Conservation (phyloP, 1,140 invertebrate species). For the Nasonia longicornis region DNA sequence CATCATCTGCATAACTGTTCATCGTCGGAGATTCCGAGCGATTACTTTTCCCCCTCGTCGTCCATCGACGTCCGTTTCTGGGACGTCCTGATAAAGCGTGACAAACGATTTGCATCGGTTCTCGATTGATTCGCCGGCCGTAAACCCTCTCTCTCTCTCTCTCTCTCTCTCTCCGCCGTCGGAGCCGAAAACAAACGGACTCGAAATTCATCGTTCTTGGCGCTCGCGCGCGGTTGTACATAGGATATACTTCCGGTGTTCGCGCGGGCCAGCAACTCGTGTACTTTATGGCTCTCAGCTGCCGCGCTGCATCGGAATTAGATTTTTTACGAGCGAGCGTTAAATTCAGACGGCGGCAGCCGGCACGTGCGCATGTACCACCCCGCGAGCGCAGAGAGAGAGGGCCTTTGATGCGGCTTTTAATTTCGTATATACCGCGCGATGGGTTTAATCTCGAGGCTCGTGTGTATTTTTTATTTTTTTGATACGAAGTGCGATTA, state of each 20-base stretch:
- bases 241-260: neutral
- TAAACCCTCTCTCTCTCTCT: neutral
- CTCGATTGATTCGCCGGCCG: slow-evolving; percentile 20
- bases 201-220: too few species aligned
- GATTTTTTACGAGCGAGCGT: slow-evolving; percentile 40
- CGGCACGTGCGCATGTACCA: neutral
- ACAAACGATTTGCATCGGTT: slow-evolving; percentile 16
- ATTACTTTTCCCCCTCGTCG: neutral
- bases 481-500: too few species aligned
- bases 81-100: slow-evolving; percentile 17
- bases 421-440: too few species aligned
- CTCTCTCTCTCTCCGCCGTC: too few species aligned
- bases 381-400: too few species aligned
- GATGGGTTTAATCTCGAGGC: too few species aligned
- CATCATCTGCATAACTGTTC: neutral
- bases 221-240: neutral
- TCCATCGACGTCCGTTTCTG: neutral
- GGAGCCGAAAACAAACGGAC: slow-evolving; percentile 34
- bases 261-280: too few species aligned
- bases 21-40: neutral
- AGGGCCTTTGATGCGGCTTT: too few species aligned
- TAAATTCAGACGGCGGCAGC: slow-evolving; percentile 2
- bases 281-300: neutral
- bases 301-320: slow-evolving; percentile 30
- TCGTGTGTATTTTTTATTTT: too few species aligned